phyloP scores from a whole-genome alignment of 2,797 vertebrate genomes.

The Ptychadena robeensis region DNA sequence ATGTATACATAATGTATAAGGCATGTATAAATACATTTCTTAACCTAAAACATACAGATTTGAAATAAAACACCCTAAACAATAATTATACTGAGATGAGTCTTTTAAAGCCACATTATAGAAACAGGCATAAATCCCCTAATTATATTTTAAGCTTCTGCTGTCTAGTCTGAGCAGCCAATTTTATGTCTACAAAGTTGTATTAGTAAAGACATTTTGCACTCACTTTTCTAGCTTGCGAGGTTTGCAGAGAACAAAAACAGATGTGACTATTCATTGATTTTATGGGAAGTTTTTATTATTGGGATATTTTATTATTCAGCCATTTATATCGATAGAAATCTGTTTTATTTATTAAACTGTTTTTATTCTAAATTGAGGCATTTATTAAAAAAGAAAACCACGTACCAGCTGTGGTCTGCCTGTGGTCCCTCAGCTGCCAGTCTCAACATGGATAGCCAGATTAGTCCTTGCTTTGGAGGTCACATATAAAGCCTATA shows the following conservation, averaged over 20 bases:
- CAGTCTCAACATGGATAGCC: background rate
- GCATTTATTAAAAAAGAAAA: background rate
- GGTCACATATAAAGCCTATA: too few relatives aligned
- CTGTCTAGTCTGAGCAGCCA: constrained; percentile 55
- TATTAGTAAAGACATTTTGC: constrained; percentile 50
- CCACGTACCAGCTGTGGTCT: background rate
- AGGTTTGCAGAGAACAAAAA: constrained; percentile 39
- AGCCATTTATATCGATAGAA: constrained; percentile 42
- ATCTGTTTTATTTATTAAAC: constrained; percentile 46
- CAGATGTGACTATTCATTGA: constrained; percentile 38
- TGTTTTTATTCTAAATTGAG: constrained; percentile 11
- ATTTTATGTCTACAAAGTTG: constrained; percentile 47
- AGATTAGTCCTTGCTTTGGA: background rate
- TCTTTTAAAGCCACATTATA: constrained; percentile 39
- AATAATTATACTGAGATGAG: constrained; percentile 50
- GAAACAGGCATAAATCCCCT: constrained; percentile 55
- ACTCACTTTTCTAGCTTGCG: constrained; percentile 29
- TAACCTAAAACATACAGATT: constrained; percentile 32
- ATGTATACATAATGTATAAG: constrained; percentile 32
- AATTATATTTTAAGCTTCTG: constrained; percentile 54
- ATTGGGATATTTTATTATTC: constrained; percentile 1
- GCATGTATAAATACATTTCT: constrained; percentile 19
- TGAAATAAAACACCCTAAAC: constrained; percentile 47
- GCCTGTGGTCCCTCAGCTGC: background rate
- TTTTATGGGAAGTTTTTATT: constrained; percentile 42